Percentiles rank a stretch among this genome's conserved stretches.
phyloP scores from a whole-genome alignment of 2,113 vertebrate genomes.

The Heloderma charlesbogerti region DNA sequence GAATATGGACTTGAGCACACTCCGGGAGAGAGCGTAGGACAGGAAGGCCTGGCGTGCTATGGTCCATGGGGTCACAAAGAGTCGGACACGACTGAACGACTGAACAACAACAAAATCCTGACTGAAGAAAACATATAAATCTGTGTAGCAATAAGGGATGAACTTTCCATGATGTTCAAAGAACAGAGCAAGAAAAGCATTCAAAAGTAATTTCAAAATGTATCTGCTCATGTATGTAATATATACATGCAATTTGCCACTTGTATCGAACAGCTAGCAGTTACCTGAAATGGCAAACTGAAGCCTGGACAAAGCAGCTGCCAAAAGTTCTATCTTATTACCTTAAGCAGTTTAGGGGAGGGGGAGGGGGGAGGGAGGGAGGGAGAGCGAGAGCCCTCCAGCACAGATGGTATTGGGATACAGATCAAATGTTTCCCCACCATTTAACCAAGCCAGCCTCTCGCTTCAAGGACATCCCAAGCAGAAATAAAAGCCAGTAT shows the following conservation, averaged over 20 bases:
- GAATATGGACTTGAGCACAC: too few relatives aligned
- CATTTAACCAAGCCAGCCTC: not conserved
- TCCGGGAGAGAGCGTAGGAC: too few relatives aligned
- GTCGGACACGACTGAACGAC: too few relatives aligned
- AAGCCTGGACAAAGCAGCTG: not conserved
- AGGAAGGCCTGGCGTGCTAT: too few relatives aligned
- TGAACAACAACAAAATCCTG: too few relatives aligned
- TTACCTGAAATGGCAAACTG: not conserved
- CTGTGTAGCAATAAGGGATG: constrained; percentile 39
- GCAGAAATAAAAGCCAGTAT: not conserved
- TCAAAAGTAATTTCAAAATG: constrained; percentile 20
- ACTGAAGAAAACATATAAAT: not conserved
- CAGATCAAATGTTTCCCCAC: not conserved
- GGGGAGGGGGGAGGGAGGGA: too few relatives aligned
- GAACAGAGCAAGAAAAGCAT: constrained; percentile 35
- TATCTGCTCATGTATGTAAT: constrained; percentile 3
- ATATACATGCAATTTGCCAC: not conserved
- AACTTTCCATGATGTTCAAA: constrained; percentile 32
- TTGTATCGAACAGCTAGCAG: not conserved
- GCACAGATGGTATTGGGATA: not conserved
- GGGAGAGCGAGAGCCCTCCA: not conserved
- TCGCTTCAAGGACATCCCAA: not conserved
- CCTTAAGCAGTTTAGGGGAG: not conserved
- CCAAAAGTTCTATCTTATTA: not conserved
- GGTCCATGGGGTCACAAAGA: too few relatives aligned